Evolutionary conservation across 2,888 invertebrate genomes (phyloP).

Genomic region (Helleia helle): DNA sequence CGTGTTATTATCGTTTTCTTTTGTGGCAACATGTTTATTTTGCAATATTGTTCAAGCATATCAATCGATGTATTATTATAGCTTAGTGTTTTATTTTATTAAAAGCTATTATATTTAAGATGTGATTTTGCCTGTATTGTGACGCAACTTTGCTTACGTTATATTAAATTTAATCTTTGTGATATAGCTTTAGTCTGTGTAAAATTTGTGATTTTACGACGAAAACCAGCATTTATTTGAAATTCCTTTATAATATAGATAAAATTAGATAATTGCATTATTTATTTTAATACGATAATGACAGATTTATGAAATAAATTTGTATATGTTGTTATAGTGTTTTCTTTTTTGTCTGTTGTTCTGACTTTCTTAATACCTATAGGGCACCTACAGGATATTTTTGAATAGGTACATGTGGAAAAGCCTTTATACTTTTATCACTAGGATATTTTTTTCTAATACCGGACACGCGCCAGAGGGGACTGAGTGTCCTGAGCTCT

Average conservation of each 20-base stretch:
- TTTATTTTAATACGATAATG: constrained; percentile 10
- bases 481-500: no score
- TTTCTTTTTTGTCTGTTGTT: no score
- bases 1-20: background rate
- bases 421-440: no score
- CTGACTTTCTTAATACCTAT: no score
- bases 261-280: background rate
- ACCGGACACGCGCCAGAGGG: no score
- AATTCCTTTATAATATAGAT: background rate
- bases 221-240: constrained; percentile 1
- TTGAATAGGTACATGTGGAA: no score
- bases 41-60: background rate
- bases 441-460: no score
- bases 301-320: constrained; percentile 1
- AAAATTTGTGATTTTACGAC: background rate
- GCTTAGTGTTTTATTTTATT: background rate
- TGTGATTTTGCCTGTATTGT: no score
- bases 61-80: background rate
- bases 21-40: background rate
- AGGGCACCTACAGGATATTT: no score
- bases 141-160: background rate
- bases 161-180: background rate
- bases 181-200: constrained; percentile 2
- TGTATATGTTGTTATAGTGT: no score
- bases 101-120: no score